Evolutionary conservation across 2,888 invertebrate species (phyloP), one percentile per base, ranked within the genome.

Genomic region (Plemyria rubiginata): DNA sequence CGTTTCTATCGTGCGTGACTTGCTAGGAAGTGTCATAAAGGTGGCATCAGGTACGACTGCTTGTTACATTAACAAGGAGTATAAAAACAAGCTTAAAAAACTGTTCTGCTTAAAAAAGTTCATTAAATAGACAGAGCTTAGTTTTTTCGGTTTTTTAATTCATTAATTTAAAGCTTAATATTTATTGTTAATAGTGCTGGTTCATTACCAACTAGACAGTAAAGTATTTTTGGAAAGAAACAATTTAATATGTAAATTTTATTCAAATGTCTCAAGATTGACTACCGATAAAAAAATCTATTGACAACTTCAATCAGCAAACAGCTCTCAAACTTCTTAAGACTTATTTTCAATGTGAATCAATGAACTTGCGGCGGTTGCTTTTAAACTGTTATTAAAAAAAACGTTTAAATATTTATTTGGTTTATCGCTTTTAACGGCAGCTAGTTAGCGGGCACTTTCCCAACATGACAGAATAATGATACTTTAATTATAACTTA

Each of bases 371-470:
- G 40, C 48, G 38, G 36, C 8, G 13, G 22, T 12, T 28, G 16
- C 36, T 36, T 36, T 4, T 15, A 38, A n/a, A 12, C 40, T 55
- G 40, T 55, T 55, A 38, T 15, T 50, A n/a, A n/a, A n/a, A n/a
- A n/a, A n/a, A n/a, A n/a, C n/a, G 9, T 49, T 56, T 49, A 38
- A 55, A 48, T 48, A 55, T 55, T 38, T n/a, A 54, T 32, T 11
- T 0, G 36, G 8, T 15, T 12, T 57, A 57, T 32, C n/a, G 11
- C 36, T 58, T 45, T 58, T 11, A n/a, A 52, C 48, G 60, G 48
- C 48, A 32, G 48, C 49, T 11, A 29, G 40, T 60, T 54, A 36
- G 49, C n/a, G 53, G 54, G 38, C 59, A 49, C 60, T 52, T 51
- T 49, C 49, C 16, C 29, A 49, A 49, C 40, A 41, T 13, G 48